Evolutionary conservation across 2,888 invertebrate species (phyloP).

Genomic region (Phrixothrix hirtus): DNA sequence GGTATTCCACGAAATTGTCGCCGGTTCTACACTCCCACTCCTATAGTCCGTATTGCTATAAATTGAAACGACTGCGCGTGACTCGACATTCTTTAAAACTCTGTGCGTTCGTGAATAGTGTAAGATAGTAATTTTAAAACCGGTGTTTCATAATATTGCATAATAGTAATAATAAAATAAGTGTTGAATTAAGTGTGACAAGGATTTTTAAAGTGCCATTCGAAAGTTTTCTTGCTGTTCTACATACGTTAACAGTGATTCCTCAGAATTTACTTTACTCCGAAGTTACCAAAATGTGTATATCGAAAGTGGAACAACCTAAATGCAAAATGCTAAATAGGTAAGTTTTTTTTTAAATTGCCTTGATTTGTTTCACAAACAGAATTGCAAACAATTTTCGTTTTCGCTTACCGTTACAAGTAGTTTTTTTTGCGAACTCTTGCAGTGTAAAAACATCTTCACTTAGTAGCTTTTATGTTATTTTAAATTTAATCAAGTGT

Average conservation of each 20-base stretch:
- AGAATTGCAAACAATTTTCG: too few relatives aligned
- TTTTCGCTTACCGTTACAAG: too few relatives aligned
- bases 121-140: background rate
- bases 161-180: constrained; percentile 5
- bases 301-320: constrained; percentile 40
- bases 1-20: constrained; percentile 18
- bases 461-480: too few relatives aligned
- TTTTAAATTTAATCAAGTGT: too few relatives aligned
- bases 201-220: too few relatives aligned
- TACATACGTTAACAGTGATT: constrained; percentile 18
- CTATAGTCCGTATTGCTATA: constrained; percentile 1
- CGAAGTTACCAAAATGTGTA: constrained; percentile 39
- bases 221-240: too few relatives aligned
- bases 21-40: constrained; percentile 15
- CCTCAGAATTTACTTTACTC: constrained; percentile 17
- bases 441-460: too few relatives aligned
- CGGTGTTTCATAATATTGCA: constrained; percentile 20
- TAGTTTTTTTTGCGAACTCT: too few relatives aligned
- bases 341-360: constrained; percentile 31
- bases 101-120: background rate
- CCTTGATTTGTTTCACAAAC: too few relatives aligned
- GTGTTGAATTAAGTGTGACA: constrained; percentile 5
- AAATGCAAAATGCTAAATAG: constrained; percentile 51
- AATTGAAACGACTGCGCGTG: background rate
- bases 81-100: constrained; percentile 2